These are phyloP conservation scores for Lithophane semibrunnea DNA, from an alignment of 2,888 invertebrate genomes.

Conservation along the genomic window DNA sequence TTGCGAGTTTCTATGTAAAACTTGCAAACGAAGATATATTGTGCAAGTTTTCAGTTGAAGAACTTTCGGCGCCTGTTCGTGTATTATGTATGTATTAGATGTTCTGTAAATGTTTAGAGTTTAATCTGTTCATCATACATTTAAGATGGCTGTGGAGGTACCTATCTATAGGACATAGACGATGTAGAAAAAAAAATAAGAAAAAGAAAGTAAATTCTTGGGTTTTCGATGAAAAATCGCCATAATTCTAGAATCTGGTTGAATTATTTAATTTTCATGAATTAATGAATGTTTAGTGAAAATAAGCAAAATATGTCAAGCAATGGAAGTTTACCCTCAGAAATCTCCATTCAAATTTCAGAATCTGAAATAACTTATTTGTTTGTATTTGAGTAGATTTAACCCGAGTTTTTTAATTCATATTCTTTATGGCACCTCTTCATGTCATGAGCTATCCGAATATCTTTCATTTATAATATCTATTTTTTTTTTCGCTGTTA, in stretches of 20 bases:
- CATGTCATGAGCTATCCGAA: too few relatives aligned
- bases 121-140: not conserved
- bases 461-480: too few relatives aligned
- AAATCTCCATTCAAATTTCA: not conserved
- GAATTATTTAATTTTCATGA: not conserved
- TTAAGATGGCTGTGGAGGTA: not conserved
- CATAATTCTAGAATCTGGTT: not conserved
- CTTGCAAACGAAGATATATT: constrained; percentile 61
- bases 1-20: constrained; percentile 33
- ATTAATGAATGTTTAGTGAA: not conserved
- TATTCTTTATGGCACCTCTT: too few relatives aligned
- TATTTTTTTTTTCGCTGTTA: too few relatives aligned
- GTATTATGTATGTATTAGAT: constrained; percentile 39
- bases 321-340: not conserved
- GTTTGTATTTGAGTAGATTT: not conserved
- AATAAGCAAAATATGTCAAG: not conserved
- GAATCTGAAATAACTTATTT: not conserved
- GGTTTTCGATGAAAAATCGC: not conserved
- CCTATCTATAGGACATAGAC: too few relatives aligned
- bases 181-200: too few relatives aligned
- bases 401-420: too few relatives aligned
- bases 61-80: constrained; percentile 34
- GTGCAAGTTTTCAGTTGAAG: constrained; percentile 55
- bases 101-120: constrained; percentile 23
- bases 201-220: not conserved